A percentile compares a stretch with the other conserved stretches of the same genome.
phyloP scores from a whole-genome alignment of 2,888 invertebrate species.

The Volucella bombylans region DNA sequence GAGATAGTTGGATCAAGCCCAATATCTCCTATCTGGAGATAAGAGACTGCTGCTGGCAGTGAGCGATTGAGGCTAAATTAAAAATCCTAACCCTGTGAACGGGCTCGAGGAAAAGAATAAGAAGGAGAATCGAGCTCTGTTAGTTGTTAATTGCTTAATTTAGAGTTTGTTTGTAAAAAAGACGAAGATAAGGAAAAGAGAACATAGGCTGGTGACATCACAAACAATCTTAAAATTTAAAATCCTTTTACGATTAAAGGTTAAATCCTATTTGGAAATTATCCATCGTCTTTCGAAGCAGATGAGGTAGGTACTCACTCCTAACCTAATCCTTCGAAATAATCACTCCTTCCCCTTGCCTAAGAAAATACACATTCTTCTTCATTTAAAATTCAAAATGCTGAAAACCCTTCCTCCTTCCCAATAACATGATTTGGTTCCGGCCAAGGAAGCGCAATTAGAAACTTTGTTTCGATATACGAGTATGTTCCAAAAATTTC shows the following conservation, averaged over 20 bases:
- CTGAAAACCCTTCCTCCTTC: constrained; percentile 9
- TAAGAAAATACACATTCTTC: constrained; percentile 2
- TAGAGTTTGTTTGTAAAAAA: not conserved
- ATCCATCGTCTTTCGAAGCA: constrained; percentile 21
- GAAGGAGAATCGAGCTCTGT: too few relatives aligned
- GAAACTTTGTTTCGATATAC: constrained; percentile 57
- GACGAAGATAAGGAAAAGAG: not conserved
- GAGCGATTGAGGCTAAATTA: too few relatives aligned
- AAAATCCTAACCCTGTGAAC: too few relatives aligned
- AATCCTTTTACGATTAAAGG: constrained; percentile 33
- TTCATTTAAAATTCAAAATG: constrained; percentile 55
- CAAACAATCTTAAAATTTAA: constrained; percentile 39
- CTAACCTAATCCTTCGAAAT: too few relatives aligned
- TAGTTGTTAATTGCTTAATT: too few relatives aligned
- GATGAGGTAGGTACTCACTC: constrained; percentile 21
- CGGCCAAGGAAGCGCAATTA: constrained; percentile 56
- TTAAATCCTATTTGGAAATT: constrained; percentile 4
- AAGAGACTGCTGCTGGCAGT: too few relatives aligned
- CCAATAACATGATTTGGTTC: constrained; percentile 20
- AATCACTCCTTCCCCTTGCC: too few relatives aligned
- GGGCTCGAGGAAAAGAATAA: too few relatives aligned
- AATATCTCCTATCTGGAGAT: too few relatives aligned
- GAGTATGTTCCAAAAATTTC: not conserved
- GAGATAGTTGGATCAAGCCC: too few relatives aligned
- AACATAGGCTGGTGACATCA: too few relatives aligned